Percentiles rank a stretch among this genome's conserved stretches.
Evolutionary conservation across 2,113 vertebrate genomes (phyloP).

Genomic region (Microtus montanus): DNA sequence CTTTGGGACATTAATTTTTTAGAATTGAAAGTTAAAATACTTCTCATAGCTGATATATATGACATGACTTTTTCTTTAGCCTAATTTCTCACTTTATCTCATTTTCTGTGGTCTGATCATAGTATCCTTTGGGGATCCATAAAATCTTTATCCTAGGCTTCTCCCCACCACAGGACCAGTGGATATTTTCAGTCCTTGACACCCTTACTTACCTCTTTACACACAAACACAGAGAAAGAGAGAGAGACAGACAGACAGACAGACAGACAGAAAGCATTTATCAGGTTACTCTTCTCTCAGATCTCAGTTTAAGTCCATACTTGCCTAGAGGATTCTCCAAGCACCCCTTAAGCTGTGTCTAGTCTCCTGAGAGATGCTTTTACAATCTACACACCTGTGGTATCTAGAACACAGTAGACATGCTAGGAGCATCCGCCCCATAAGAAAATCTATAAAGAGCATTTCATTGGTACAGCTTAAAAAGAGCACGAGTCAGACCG

Average conservation of each 20-base stretch:
- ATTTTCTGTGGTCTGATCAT: not conserved
- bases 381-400: rapidly evolving
- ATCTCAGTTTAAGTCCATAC: not conserved
- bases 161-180: not conserved
- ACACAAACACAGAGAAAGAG: not conserved
- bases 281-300: not conserved
- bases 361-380: not conserved
- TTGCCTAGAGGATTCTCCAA: not conserved
- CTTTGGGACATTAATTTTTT: not conserved
- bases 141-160: not conserved
- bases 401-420: not conserved
- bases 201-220: not conserved
- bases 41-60: not conserved
- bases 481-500: not conserved
- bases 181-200: not conserved
- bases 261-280: not conserved
- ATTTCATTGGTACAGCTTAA: not conserved
- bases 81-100: not conserved
- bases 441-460: not conserved
- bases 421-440: not conserved
- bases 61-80: not conserved
- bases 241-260: too few species aligned
- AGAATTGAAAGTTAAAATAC: not conserved
- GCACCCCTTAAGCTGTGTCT: not conserved
- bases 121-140: not conserved